Percentiles rank a stretch among this genome's conserved stretches.
Conservation (phyloP, 1,140 invertebrate genomes). For the Papilio polytes region DNA sequence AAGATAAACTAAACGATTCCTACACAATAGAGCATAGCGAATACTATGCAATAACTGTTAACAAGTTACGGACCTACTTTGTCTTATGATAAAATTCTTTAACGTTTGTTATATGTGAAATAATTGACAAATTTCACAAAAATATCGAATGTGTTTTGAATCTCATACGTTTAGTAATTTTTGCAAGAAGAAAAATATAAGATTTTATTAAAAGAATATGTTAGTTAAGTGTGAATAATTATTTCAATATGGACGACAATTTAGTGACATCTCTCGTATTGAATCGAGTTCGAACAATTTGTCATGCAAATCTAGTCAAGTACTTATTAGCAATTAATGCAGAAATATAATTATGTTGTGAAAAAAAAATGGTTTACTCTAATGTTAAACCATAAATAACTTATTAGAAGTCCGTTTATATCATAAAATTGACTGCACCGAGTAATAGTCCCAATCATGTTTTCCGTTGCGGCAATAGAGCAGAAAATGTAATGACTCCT, state of each 20-base stretch:
- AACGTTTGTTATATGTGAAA: background rate
- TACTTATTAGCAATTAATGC: no score
- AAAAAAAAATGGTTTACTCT: background rate
- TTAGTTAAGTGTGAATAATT: no score
- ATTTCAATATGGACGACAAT: no score
- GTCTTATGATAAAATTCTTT: background rate
- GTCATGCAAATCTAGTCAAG: no score
- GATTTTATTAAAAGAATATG: no score
- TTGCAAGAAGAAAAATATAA: no score
- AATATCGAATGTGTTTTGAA: no score
- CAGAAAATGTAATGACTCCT: constrained; percentile 40
- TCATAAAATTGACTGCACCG: constrained; percentile 17
- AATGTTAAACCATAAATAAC: background rate
- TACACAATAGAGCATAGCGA: constrained; percentile 29
- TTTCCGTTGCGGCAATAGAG: constrained; percentile 29
- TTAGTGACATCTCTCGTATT: no score
- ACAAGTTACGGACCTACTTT: background rate
- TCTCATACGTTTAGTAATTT: no score
- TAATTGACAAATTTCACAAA: no score
- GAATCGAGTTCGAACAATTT: no score
- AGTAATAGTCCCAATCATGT: constrained; percentile 33
- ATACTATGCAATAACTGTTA: background rate
- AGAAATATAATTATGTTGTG: no score
- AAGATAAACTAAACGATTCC: constrained; percentile 16
- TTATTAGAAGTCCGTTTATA: constrained; percentile 9